Evolutionary conservation across 2,888 invertebrate species (phyloP).

Genomic region (Agrotis exclamationis): DNA sequence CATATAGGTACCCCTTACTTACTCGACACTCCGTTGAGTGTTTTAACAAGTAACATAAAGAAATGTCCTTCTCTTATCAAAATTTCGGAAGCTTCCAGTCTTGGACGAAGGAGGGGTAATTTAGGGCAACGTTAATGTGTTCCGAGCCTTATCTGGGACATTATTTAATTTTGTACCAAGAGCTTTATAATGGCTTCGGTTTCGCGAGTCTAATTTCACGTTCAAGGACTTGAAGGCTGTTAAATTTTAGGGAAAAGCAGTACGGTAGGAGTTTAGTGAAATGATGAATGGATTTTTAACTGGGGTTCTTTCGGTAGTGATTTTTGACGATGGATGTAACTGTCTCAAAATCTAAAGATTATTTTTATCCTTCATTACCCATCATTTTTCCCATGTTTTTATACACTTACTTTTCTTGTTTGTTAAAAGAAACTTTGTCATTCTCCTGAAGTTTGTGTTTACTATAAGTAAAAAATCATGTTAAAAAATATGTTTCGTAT

Average conservation of each 20-base stretch:
- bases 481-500: too few species aligned
- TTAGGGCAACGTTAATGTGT: conserved; percentile 32
- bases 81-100: conserved; percentile 4
- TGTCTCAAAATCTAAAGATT: too few species aligned
- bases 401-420: too few species aligned
- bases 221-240: conserved; percentile 11
- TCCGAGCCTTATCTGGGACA: conserved; percentile 33
- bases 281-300: neutral
- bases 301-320: neutral
- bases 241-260: neutral
- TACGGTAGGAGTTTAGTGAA: neutral
- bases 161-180: conserved; percentile 48
- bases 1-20: too few species aligned
- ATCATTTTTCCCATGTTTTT: too few species aligned
- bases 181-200: conserved; percentile 36
- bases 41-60: neutral
- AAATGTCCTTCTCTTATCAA: conserved; percentile 5
- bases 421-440: neutral
- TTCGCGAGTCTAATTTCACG: conserved; percentile 1
- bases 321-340: too few species aligned
- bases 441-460: neutral
- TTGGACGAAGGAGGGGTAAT: conserved; percentile 8
- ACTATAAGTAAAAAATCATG: neutral
- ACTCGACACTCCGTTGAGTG: neutral
- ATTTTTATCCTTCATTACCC: too few species aligned